Evolutionary conservation across 92 coral and sea anemone species (phyloP).

Genomic region (Epizoanthus ramosus): DNA sequence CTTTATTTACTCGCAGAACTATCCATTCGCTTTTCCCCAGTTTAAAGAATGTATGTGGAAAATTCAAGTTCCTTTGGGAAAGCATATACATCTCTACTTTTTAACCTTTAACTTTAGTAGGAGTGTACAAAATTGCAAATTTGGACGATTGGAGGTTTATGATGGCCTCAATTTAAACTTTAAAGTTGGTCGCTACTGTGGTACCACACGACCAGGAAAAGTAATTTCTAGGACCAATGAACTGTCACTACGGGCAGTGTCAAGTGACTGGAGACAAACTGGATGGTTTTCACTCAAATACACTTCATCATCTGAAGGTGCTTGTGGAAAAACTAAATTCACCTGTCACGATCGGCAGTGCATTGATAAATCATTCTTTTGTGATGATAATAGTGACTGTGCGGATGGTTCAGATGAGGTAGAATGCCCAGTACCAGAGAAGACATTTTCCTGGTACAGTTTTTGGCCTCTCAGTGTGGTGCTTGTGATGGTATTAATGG

Average conservation of each 20-base stretch:
- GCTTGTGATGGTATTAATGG: constrained; percentile 80
- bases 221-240: constrained; percentile 76
- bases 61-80: constrained; percentile 72
- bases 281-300: constrained; percentile 86
- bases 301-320: constrained; percentile 60
- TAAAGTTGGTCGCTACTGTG: constrained; percentile 77
- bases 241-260: constrained; percentile 65
- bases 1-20: constrained; percentile 77
- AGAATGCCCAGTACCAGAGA: constrained; percentile 68
- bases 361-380: constrained; percentile 42
- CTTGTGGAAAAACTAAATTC: constrained; percentile 72
- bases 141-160: constrained; percentile 75
- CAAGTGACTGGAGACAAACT: constrained; percentile 48
- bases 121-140: constrained; percentile 45
- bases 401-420: constrained; percentile 86
- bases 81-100: constrained; percentile 71
- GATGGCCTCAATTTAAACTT: constrained; percentile 69
- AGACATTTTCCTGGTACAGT: constrained; percentile 76
- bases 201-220: constrained; percentile 49
- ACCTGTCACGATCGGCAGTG: constrained; percentile 78
- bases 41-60: constrained; percentile 87
- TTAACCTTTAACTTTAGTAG: constrained; percentile 80
- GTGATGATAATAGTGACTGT: constrained; percentile 77
- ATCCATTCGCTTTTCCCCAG: constrained; percentile 78
- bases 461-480: constrained; percentile 90